These are phyloP conservation scores for Marisa cornuarietis DNA, from an alignment of 1,140 invertebrate species.

Conservation along the genomic window DNA sequence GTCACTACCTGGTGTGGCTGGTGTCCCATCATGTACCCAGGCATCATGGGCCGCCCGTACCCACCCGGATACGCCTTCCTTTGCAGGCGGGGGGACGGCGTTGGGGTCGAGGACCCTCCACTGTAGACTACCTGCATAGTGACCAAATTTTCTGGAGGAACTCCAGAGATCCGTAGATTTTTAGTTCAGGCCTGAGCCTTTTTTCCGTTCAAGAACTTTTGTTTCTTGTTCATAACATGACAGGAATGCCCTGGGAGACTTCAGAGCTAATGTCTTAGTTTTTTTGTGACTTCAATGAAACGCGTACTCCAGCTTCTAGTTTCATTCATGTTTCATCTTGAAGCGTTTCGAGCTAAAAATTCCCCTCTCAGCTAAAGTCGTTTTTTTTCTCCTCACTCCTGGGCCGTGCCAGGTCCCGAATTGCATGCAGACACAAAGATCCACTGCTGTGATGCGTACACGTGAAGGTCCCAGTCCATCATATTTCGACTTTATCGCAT, in stretches of 20 bases:
- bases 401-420: no score
- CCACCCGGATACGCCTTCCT: constrained; percentile 44
- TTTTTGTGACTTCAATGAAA: neutral
- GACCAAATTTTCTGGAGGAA: neutral
- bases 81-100: constrained; percentile 49
- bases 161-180: neutral
- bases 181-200: neutral
- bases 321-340: no score
- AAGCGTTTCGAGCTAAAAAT: no score
- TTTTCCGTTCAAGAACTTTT: neutral
- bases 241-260: neutral
- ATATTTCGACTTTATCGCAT: no score
- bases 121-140: constrained; percentile 59
- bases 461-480: no score
- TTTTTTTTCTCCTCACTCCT: no score
- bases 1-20: constrained; percentile 14
- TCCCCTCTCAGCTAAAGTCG: no score
- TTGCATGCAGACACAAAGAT: no score
- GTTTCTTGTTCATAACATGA: neutral
- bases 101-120: constrained; percentile 53
- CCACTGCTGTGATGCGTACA: no score
- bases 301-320: neutral
- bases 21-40: constrained; percentile 41
- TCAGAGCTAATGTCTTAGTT: neutral
- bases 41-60: constrained; percentile 51